Evolutionary conservation across 2,113 vertebrate genomes (phyloP), one percentile per base, ranked within the genome.

Genomic region (Hydrolagus affinis): DNA sequence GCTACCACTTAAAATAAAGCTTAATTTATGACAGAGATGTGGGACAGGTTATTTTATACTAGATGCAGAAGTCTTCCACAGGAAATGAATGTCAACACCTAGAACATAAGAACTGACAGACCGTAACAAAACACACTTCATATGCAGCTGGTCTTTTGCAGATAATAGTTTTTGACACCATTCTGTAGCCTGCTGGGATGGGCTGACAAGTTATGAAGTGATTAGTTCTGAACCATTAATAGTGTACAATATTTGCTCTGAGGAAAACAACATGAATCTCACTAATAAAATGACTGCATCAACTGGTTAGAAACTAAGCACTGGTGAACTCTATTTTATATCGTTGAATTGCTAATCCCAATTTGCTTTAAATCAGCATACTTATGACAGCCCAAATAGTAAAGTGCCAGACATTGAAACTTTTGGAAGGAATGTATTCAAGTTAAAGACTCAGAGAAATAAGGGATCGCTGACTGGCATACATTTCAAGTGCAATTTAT

Each of bases 41-140:
- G 76, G 76, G 28, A 25, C 60, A 80, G 59, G 76, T 80, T 66
- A 83, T 83, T 83, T 83, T 30, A 68, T 62, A 68, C 30, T 62
- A 25, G 28, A 66, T 19, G 14, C 28, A 32, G 60, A 68, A 60
- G 21, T 83, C 66, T 83, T 83, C 78, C 78, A 83, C 78, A 83
- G 78, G 78, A 83, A 83, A 83, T 83, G 78, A 83, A 83, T 83
- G 62, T 83, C 78, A 83, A 83, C 78, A 83, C 78, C 66, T 83
- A n/a, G 78, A 83, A 32, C 78, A 83, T 68, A 83, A 25, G 77
- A 28, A 83, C 60, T 68, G 78, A 83, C 78, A 83, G 78, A 83
- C 59, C 28, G 62, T 83, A 83, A 83, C 60, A 83, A 83, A 66
- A 83, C 62, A 25, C 32, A 68, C 62, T 83, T 83, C 66, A 83